These are phyloP conservation scores for Druon quercuslanigerum DNA, from an alignment of 1,140 invertebrate genomes.

Conservation along the genomic window DNA sequence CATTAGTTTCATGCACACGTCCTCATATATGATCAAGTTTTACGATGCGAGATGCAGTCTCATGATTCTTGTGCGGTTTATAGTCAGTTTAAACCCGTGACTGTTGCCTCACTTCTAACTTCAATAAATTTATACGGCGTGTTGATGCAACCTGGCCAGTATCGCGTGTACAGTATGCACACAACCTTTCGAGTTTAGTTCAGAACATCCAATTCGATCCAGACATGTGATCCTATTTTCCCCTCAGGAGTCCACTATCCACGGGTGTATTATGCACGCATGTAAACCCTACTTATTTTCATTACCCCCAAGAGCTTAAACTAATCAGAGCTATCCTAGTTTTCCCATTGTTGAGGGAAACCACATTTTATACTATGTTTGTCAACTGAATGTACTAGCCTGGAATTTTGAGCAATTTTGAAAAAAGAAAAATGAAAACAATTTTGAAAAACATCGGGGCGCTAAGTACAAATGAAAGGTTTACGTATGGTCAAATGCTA, in stretches of 20 bases:
- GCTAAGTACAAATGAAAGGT: too few relatives aligned
- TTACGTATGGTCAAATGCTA: too few relatives aligned
- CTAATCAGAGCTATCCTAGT: not conserved
- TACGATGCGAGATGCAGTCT: constrained; percentile 28
- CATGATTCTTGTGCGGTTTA: constrained; percentile 35
- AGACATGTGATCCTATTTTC: constrained; percentile 14
- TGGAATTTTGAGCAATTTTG: too few relatives aligned
- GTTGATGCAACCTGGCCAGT: constrained; percentile 15
- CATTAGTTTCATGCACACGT: constrained; percentile 28
- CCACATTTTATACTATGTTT: not conserved
- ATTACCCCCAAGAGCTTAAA: constrained; percentile 5
- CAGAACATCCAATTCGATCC: constrained; percentile 3
- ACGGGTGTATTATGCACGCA: not conserved
- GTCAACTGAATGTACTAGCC: too few relatives aligned
- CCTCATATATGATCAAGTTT: constrained; percentile 35
- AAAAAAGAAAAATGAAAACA: too few relatives aligned
- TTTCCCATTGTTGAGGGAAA: not conserved
- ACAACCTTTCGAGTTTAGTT: constrained; percentile 4
- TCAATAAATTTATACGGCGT: constrained; percentile 23
- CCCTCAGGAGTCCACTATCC: not conserved
- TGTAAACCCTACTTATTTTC: constrained; percentile 8
- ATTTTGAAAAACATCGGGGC: too few relatives aligned
- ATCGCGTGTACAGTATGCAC: not conserved
- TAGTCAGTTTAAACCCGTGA: constrained; percentile 27
- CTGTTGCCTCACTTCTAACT: constrained; percentile 36